Base-by-base conservation (phyloP, 2,113 vertebrate species). In the Pelmatolapia mariae region DNA sequence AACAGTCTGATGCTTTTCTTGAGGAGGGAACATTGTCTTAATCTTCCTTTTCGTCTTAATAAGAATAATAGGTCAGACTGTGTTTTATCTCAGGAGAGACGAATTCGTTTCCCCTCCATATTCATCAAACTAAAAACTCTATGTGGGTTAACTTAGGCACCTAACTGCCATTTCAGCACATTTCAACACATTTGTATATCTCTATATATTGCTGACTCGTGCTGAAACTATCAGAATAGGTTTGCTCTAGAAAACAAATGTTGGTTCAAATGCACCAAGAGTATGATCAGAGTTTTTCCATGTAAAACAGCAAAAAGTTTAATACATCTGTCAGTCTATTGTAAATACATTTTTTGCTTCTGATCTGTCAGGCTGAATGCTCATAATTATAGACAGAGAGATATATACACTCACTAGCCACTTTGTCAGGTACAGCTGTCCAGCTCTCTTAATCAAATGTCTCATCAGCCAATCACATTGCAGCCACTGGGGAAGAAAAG, bases 81-180 rank as follows among this genome's bases (percentile, higher is more conserved):
- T 82, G 26, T 84, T 16, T 63, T 19, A 45, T 85, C 81, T 56
- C 66, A 66, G 82, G 66, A 83, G 82, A 91, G 87, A 89, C 79
- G 19, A 88, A 88, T 89, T 81, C 18, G 31, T 83, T 89, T 88
- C 13, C 6, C n/a, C 71, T 68, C 78, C 59, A 80, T 87, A 83
- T 90, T 88, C 83, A 52, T 93, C 93, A 86, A 57, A 85, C 19
- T 81, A 40, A 86, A 87, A 87, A 10, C 80, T 89, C 83, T 78
- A 91, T 89, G 86, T 86, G 90, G 90, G 90, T 89, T 91, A 84
- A 82, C 19, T 85, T 71, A 36, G n/a, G 56, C 38, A 50, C 76
- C 81, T 84, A 85, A 88, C 59, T 93, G 88, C 88, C 73, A 81
- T 91, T 93, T 94, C 92, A 93, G 93, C 93, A 89, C 38, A 86